Base-by-base conservation (phyloP, 2,888 invertebrate genomes). In the Uloborus plumipes region DNA sequence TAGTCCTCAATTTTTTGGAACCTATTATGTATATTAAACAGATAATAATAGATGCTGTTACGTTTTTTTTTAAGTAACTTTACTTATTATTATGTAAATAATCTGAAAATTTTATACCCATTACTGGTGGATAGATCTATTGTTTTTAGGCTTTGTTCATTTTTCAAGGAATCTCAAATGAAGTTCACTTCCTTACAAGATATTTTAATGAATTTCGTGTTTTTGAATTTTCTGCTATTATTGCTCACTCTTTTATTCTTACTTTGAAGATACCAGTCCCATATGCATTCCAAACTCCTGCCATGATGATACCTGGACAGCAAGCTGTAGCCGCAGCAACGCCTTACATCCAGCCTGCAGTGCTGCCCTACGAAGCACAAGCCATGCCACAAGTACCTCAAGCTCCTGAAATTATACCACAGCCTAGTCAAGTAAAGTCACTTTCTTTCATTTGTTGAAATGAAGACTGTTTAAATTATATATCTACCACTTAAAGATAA, bases 271-370 rank as follows among this genome's bases (percentile, higher is more conserved):
- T 77, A 76, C 80, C 77, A 69, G 69, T 79, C 71, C 80, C 80
- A 55, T 80, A 79, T 80, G 80, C 79, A 84, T 84, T 80, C 84
- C 84, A 80, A 71, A 76, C 84, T n/a, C 69, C 77, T 18, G 22
- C 47, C 26, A 75, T 58, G 18, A 55, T 53, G 47, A 59, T 76
- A 65, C 66, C 77, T 66, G 64, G 77, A 4, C 67, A 53, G 3
- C 84, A 76, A 72, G 81, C 70, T 78, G 50, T 86, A 85, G 65
- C 85, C 77, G 66, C 85, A 20, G 74, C 85, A 16, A 91, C 89
- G 67, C 89, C 89, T 90, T 86, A 90, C 89, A 61, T 65, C 53
- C 80, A 79, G n/a, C 71, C 66, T 55, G 77, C 78, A 31, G 84
- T 51, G 70, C 53, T 66, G 6, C 72, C 69, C 20, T 84, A 66